Evolutionary conservation across 1,140 invertebrate species (phyloP).

Genomic region (Hestina assimilis): DNA sequence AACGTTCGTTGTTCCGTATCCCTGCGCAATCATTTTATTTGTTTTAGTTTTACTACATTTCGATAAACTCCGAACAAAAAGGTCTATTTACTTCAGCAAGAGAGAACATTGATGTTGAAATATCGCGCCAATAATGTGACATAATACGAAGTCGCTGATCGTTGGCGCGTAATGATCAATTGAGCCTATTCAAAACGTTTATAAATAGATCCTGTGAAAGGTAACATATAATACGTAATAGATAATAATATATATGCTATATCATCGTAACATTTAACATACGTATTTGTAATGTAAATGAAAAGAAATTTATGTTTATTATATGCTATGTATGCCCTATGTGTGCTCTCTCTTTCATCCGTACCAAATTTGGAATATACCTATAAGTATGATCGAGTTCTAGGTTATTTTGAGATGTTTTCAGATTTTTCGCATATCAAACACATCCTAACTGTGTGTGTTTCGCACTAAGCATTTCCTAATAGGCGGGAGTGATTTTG

Average conservation of each 20-base stretch:
- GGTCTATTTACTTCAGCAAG: not conserved
- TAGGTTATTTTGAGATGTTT: no score
- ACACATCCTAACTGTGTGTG: no score
- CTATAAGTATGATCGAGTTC: no score
- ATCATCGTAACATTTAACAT: not conserved
- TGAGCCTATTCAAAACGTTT: not conserved
- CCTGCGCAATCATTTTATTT: not conserved
- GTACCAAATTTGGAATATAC: no score
- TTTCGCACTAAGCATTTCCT: no score
- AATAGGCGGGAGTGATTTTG: no score
- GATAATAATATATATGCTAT: not conserved
- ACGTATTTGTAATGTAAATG: no score
- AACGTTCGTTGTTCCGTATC: slow-evolving; percentile 14
- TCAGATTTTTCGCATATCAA: no score
- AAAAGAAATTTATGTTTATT: no score
- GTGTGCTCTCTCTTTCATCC: no score
- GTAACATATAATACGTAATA: not conserved
- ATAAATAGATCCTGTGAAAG: not conserved
- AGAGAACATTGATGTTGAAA: not conserved
- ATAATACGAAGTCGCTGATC: not conserved
- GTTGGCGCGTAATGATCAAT: not conserved
- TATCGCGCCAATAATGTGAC: not conserved
- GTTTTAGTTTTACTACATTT: slow-evolving; percentile 1
- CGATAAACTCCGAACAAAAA: slow-evolving; percentile 5
- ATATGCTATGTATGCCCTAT: no score